Percentiles rank a stretch among this genome's conserved stretches.
These are phyloP conservation scores for Brachionus calyciflorus DNA, from an alignment of 1,140 invertebrate species.

Conservation along the genomic window DNA sequence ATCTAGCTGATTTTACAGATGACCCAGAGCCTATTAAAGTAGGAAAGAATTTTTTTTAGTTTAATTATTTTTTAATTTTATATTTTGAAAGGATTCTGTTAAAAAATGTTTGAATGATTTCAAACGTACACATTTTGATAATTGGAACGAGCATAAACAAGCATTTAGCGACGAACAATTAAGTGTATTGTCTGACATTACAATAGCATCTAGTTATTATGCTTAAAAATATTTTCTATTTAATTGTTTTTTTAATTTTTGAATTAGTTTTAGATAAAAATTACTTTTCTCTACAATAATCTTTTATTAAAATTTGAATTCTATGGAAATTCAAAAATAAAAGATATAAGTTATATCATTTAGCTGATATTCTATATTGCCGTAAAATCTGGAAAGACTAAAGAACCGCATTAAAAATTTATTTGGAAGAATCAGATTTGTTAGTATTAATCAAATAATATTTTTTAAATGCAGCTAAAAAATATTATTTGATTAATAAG, in stretches of 20 bases:
- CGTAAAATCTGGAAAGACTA: no score
- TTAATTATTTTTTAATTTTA: background rate
- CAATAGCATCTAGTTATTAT: conserved; percentile 82
- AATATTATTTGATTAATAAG: no score
- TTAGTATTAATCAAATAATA: no score
- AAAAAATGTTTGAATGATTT: conserved; percentile 81
- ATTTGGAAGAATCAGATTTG: no score
- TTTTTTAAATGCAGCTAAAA: no score
- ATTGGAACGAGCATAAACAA: conserved; percentile 80
- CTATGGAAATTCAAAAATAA: no score
- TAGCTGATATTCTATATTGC: no score
- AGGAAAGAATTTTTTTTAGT: background rate
- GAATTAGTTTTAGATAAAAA: no score
- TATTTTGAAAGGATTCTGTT: conserved; percentile 68
- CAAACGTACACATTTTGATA: conserved; percentile 84
- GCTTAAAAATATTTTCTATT: conserved; percentile 60
- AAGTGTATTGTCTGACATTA: conserved; percentile 76
- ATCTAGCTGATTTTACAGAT: conserved; percentile 73
- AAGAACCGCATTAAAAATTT: no score
- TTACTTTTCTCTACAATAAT: no score
- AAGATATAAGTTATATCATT: no score
- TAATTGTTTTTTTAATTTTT: background rate
- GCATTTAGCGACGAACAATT: conserved; percentile 88
- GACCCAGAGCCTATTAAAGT: conserved; percentile 73
- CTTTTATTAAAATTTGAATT: no score